Percentiles rank a stretch among this genome's conserved stretches.
Conservation (phyloP, 2,113 vertebrate species). For the Sceloporus undulatus region DNA sequence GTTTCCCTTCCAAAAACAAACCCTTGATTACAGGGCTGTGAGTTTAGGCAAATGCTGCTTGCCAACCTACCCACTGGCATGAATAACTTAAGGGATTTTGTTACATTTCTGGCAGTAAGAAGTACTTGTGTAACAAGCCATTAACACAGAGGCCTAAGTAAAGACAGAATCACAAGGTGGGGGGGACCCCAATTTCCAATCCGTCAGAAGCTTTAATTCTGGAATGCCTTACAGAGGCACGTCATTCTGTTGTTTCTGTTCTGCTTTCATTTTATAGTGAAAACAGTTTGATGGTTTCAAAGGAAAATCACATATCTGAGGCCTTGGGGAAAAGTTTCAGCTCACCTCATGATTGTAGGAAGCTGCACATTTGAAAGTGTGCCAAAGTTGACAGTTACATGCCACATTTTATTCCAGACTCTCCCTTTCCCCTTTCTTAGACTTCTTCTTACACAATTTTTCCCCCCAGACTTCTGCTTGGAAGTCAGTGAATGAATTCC, state of each 20-base stretch:
- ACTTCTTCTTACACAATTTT: constrained; percentile 56
- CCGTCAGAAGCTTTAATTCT: constrained; percentile 45
- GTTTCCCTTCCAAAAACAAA: constrained; percentile 39
- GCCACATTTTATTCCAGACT: constrained; percentile 46
- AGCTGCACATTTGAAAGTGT: constrained; percentile 69
- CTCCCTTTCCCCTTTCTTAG: constrained; percentile 34
- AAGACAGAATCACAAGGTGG: constrained; percentile 26
- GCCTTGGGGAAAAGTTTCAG: constrained; percentile 70
- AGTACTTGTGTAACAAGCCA: constrained; percentile 39
- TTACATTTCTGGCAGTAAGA: constrained; percentile 37
- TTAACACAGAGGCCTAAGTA: constrained; percentile 21
- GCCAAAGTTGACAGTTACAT: constrained; percentile 71
- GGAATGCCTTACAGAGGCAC: constrained; percentile 50
- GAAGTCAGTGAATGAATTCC: constrained; percentile 83
- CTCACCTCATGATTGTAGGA: constrained; percentile 77
- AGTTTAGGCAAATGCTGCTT: constrained; percentile 19
- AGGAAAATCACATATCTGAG: constrained; percentile 67
- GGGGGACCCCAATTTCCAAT: constrained; percentile 6
- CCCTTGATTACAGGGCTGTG: constrained; percentile 39
- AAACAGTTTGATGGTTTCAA: constrained; percentile 52
- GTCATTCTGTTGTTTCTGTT: constrained; percentile 31
- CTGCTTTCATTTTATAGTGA: constrained; percentile 52
- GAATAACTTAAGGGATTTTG: constrained; percentile 35
- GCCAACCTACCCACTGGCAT: constrained; percentile 44
- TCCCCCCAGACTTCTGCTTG: constrained; percentile 72